Conservation (phyloP, 2,888 invertebrate species). For the Drosophila pegasa region DNA sequence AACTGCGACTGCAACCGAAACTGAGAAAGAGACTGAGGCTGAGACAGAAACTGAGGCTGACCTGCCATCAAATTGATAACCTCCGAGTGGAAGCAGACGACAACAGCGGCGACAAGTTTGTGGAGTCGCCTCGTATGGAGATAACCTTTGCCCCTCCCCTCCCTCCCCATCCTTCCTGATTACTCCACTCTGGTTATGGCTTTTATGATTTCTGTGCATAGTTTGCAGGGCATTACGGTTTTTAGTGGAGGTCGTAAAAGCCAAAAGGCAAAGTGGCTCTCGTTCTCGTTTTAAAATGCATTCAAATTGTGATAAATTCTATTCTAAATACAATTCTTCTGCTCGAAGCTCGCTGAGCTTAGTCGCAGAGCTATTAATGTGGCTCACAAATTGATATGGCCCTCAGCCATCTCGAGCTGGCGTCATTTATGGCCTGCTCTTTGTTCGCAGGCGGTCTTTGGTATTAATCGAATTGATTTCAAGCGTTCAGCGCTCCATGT, state of each 20-base stretch:
- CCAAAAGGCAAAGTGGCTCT: conserved; percentile 52
- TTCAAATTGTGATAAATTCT: conserved; percentile 57
- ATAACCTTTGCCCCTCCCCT: conserved; percentile 53
- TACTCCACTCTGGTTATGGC: conserved; percentile 22
- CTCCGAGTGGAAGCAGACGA: conserved; percentile 24
- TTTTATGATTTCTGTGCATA: conserved; percentile 25
- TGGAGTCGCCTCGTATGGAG: conserved; percentile 24
- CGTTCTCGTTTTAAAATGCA: conserved; percentile 54
- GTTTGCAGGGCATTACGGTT: conserved; percentile 6
- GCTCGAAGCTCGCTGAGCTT: conserved; percentile 11
- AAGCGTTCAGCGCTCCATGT: conserved; percentile 25
- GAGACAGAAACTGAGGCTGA: conserved; percentile 25
- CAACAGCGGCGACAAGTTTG: conserved; percentile 56
- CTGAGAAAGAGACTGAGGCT: conserved; percentile 6
- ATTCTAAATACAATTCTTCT: conserved; percentile 45
- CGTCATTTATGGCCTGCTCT: conserved; percentile 60
- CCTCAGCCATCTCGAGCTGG: conserved; percentile 23
- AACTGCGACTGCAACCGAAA: conserved; percentile 12
- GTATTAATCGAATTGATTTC: conserved; percentile 46
- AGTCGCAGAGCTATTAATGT: conserved; percentile 26
- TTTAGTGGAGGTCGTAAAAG: conserved; percentile 43
- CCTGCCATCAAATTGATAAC: conserved; percentile 69
- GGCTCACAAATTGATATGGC: conserved; percentile 53
- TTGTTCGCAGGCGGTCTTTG: conserved; percentile 38
- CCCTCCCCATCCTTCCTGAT: conserved; percentile 11